Base-by-base conservation (phyloP, 2,797 vertebrate genomes). In the Neosilurus hyrtlii region DNA sequence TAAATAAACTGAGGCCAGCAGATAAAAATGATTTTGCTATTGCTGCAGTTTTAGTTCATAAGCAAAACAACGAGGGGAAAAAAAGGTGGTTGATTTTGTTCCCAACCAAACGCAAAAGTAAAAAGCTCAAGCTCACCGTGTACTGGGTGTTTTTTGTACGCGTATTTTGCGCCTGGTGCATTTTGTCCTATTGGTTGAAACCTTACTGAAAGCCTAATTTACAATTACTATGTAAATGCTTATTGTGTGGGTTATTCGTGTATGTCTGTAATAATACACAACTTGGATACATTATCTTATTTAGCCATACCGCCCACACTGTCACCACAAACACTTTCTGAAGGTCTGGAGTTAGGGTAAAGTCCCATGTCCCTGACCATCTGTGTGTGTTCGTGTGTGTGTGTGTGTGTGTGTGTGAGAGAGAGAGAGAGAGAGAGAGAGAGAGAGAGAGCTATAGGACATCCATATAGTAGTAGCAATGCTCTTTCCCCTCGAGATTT, bases 401-500 rank as follows among this genome's bases (percentile, higher is more conserved):
- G 76, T 79, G 76, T 43, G 59, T 80, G 35, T 71, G 20, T 62
- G 79, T 81, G 35, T 49, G 76, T 66, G 76, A 52, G 11, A 24
- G 61, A 65, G 51, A 9, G 71, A 26, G 24, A 18, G 71, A 54
- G 70, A 24, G 70, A 26, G 54, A 49, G 54, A 4, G 49, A 11
- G 71, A 2, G 71, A 0, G 80, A 2, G 80, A 0, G 61, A 0
- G 51, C 68, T 79, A 66, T 66, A 80, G 68, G 83, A 78, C 78
- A 54, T 59, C 59, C 43, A 63, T 84, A 83, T 88, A 79, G 80
- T 88, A 79, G 80, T 79, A 72, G 70, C 82, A 81, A 74, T 65
- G 57, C 73, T 85, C 82, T 87, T 83, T 86, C 81, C 84, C 80
- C 84, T 79, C 82, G 79, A 88, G 84, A 49, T 88, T 87, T 52